phyloP scores from a whole-genome alignment of 2,113 vertebrate genomes.

The Columba janthina region DNA sequence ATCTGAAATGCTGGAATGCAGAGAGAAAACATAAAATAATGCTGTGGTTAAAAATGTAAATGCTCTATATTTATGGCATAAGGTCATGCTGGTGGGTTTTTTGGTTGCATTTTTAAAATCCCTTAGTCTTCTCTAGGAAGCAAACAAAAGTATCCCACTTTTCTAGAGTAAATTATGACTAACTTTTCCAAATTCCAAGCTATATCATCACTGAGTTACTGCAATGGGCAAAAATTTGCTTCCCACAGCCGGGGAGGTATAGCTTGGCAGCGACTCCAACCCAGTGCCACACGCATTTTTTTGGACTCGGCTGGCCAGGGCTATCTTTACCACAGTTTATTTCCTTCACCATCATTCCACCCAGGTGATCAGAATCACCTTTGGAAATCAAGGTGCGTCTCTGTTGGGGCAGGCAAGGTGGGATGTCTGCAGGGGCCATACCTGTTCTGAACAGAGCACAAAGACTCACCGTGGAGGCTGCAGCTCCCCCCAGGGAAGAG shows the following conservation, averaged over 20 bases:
- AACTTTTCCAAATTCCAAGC: background rate
- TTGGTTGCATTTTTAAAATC: background rate
- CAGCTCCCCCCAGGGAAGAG: background rate
- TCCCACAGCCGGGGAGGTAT: background rate
- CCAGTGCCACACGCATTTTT: rapidly evolving
- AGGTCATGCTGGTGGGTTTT: background rate
- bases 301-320: background rate
- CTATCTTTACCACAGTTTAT: background rate
- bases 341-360: background rate
- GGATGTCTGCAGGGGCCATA: background rate
- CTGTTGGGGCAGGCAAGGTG: background rate
- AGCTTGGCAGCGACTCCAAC: background rate
- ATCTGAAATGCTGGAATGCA: background rate
- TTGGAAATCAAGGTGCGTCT: background rate
- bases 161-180: background rate
- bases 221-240: background rate
- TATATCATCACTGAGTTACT: background rate
- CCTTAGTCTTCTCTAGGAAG: background rate
- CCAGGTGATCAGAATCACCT: background rate
- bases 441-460: background rate
- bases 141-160: background rate
- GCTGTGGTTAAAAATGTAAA: background rate
- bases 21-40: background rate
- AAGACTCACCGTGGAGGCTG: background rate
- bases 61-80: background rate